Percentiles rank a stretch among this genome's conserved stretches.
Evolutionary conservation across 1,140 invertebrate species (phyloP).

Genomic region (Drosophila carrolli): DNA sequence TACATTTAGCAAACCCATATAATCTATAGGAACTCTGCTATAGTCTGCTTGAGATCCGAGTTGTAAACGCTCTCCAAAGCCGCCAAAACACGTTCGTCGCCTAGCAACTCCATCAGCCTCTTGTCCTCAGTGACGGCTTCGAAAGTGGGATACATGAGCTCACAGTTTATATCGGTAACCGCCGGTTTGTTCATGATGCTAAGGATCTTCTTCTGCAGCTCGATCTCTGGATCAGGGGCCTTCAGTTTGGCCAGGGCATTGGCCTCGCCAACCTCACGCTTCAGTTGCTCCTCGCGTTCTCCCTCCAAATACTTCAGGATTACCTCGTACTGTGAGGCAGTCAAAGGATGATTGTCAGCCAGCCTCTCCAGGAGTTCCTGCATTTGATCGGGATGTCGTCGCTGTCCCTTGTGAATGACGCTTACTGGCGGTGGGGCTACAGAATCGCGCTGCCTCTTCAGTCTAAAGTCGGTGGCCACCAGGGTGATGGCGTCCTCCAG

Average conservation of each 20-base stretch:
- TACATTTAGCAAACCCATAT: constrained; percentile 18
- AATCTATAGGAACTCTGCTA: constrained; percentile 55
- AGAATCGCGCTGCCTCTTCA: constrained; percentile 87
- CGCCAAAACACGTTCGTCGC: constrained; percentile 90
- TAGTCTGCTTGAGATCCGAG: constrained; percentile 40
- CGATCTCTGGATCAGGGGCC: constrained; percentile 85
- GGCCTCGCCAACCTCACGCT: constrained; percentile 88
- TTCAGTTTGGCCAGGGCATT: constrained; percentile 69
- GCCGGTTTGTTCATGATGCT: constrained; percentile 90
- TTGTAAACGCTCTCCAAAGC: constrained; percentile 87
- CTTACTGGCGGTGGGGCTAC: neutral
- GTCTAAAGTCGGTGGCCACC: constrained; percentile 91
- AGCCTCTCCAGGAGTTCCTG: constrained; percentile 92
- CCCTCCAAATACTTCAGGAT: constrained; percentile 92
- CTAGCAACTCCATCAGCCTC: constrained; percentile 63
- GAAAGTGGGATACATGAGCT: constrained; percentile 58
- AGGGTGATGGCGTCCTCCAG: constrained; percentile 94
- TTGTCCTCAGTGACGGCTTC: constrained; percentile 53
- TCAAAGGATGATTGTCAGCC: constrained; percentile 92
- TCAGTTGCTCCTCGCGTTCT: constrained; percentile 89
- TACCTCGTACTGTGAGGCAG: constrained; percentile 92
- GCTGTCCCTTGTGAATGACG: constrained; percentile 12
- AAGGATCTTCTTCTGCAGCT: constrained; percentile 92
- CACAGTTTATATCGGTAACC: constrained; percentile 68
- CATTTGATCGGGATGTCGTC: constrained; percentile 88